Conservation (phyloP, 2,888 invertebrate genomes). For the Andrena trimmerana region DNA sequence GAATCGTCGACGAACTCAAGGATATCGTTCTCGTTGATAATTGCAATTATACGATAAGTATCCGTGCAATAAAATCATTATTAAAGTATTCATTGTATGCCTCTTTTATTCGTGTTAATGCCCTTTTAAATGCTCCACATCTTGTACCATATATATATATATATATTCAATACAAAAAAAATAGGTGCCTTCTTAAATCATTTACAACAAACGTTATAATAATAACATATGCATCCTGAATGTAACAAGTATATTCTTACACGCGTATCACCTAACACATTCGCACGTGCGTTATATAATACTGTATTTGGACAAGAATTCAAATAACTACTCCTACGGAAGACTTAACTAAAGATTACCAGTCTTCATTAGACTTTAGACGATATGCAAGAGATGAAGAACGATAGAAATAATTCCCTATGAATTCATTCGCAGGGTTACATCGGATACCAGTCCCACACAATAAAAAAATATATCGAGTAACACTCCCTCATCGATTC, state of each 20-base stretch:
- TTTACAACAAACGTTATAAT: slow-evolving; percentile 32
- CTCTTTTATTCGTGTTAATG: slow-evolving; percentile 52
- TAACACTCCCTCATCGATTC: slow-evolving; percentile 11
- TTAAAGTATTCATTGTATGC: slow-evolving; percentile 36
- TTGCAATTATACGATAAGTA: slow-evolving; percentile 35
- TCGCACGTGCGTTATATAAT: slow-evolving; percentile 41
- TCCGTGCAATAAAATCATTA: slow-evolving; percentile 47
- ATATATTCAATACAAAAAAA: slow-evolving; percentile 50
- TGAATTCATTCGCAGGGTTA: slow-evolving; percentile 26
- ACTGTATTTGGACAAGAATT: slow-evolving; percentile 43
- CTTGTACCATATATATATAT: slow-evolving; percentile 34
- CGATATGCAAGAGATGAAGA: slow-evolving; percentile 10
- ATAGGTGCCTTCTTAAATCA: slow-evolving; percentile 41
- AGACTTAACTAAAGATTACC: slow-evolving; percentile 33
- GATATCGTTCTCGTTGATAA: slow-evolving; percentile 20
- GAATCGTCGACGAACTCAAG: slow-evolving; percentile 12
- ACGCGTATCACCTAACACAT: not conserved
- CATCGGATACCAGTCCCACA: slow-evolving; percentile 23
- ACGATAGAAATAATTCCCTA: slow-evolving; percentile 34
- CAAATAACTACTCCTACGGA: slow-evolving; percentile 50
- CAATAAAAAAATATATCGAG: slow-evolving; percentile 9
- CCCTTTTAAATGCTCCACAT: slow-evolving; percentile 43
- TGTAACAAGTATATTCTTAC: slow-evolving; percentile 13
- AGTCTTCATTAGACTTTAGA: slow-evolving; percentile 12
- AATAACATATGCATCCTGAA: slow-evolving; percentile 38